Percentiles rank a stretch among this genome's conserved stretches.
These are phyloP conservation scores for Poecilia gillii DNA, from an alignment of 2,797 vertebrate genomes.

Conservation along the genomic window DNA sequence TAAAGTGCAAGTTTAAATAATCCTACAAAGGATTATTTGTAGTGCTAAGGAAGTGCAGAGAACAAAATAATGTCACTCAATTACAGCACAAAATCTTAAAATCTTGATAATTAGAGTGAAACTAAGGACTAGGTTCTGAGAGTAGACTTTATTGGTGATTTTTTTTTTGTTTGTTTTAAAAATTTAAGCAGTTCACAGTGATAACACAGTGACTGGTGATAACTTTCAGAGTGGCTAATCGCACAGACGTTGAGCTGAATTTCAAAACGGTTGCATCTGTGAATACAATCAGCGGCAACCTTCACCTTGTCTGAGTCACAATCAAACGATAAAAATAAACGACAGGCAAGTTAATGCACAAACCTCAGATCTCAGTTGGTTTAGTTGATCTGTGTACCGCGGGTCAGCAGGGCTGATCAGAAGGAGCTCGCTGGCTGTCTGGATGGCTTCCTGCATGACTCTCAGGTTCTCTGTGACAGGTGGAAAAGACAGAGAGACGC, in stretches of 20 bases:
- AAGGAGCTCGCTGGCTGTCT: slow-evolving; percentile 59
- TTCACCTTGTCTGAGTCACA: not conserved
- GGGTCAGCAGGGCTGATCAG: slow-evolving; percentile 56
- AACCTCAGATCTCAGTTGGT: slow-evolving; percentile 70
- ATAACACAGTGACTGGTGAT: not conserved
- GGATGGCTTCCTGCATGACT: slow-evolving; percentile 55
- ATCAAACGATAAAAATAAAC: not conserved
- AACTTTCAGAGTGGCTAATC: too few relatives aligned
- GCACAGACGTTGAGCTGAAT: not conserved
- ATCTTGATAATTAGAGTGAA: not conserved
- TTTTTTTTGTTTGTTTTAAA: not conserved
- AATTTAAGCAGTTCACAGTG: not conserved
- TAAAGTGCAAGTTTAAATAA: not conserved
- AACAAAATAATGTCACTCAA: not conserved
- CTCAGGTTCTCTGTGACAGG: slow-evolving; percentile 69
- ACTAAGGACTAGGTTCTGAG: not conserved
- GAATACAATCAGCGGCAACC: not conserved
- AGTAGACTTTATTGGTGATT: not conserved
- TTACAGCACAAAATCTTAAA: not conserved
- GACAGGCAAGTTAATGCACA: slow-evolving; percentile 4
- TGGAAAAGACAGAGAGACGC: slow-evolving; percentile 7
- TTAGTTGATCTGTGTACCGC: slow-evolving; percentile 47
- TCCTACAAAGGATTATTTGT: not conserved
- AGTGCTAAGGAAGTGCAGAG: not conserved
- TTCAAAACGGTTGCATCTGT: not conserved